A percentile compares a stretch with the other conserved stretches of the same genome.
Evolutionary conservation across 2,888 invertebrate species (phyloP).

Genomic region (Sclerodermus sp.): DNA sequence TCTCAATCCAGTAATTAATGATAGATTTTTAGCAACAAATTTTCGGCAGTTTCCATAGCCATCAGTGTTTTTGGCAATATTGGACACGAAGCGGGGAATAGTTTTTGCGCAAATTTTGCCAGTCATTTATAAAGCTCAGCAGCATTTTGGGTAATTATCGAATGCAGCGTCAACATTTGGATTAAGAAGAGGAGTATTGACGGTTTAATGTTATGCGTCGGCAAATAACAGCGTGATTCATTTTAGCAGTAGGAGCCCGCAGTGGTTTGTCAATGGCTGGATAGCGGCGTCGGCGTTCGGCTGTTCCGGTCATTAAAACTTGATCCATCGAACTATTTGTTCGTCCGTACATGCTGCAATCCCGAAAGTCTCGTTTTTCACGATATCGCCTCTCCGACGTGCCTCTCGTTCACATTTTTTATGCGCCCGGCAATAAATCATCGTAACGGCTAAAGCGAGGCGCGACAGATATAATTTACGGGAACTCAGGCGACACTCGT

Average conservation of each 20-base stretch:
- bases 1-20: too few relatives aligned
- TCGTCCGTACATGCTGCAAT: conserved; percentile 36
- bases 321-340: conserved; percentile 43
- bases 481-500: conserved; percentile 9
- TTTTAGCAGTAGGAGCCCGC: conserved; percentile 29
- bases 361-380: conserved; percentile 41
- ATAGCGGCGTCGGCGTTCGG: conserved; percentile 36
- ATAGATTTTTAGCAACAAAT: too few relatives aligned
- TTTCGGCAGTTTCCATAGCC: too few relatives aligned
- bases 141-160: too few relatives aligned
- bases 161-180: too few relatives aligned
- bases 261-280: conserved; percentile 42
- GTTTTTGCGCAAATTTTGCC: too few relatives aligned
- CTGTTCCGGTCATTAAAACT: conserved; percentile 43
- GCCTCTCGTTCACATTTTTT: conserved; percentile 36
- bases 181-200: not conserved
- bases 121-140: too few relatives aligned
- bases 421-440: conserved; percentile 33
- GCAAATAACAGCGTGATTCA: conserved; percentile 35
- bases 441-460: conserved; percentile 35
- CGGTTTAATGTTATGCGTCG: conserved; percentile 36
- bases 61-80: too few relatives aligned
- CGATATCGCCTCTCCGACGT: conserved; percentile 34
- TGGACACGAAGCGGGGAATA: too few relatives aligned
- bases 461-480: conserved; percentile 37